phyloP scores from a whole-genome alignment of 2,113 vertebrate genomes.

The Oenanthe melanoleuca region DNA sequence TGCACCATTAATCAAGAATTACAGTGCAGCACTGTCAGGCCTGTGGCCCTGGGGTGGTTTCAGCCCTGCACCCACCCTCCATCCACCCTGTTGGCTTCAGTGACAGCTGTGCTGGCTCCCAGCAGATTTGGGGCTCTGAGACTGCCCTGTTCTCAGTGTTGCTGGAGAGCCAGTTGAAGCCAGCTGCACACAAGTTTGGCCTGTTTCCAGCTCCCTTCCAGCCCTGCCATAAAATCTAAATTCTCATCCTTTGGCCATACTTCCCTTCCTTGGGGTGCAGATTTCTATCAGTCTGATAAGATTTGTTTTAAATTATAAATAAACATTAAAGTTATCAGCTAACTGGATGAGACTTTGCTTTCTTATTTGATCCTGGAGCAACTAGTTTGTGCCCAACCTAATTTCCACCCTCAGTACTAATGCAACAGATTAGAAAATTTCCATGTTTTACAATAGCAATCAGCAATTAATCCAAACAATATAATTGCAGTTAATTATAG shows the following conservation, averaged over 20 bases:
- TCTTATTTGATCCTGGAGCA: not conserved
- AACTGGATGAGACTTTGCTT: not conserved
- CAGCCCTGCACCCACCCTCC: not conserved
- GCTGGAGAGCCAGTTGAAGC: not conserved
- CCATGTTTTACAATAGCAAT: not conserved
- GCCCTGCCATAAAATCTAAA: not conserved
- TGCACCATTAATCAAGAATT: not conserved
- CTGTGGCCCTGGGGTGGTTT: no score
- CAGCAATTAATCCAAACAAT: not conserved
- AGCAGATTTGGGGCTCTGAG: not conserved
- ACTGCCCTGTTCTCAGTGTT: not conserved
- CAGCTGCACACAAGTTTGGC: not conserved
- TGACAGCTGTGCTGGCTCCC: fast-evolving
- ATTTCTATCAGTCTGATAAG: not conserved
- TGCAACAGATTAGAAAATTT: not conserved
- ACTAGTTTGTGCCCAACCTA: not conserved
- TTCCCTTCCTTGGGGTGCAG: not conserved
- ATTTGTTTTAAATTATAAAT: not conserved
- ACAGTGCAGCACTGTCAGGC: not conserved
- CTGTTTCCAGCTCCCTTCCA: not conserved
- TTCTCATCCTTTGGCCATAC: not conserved
- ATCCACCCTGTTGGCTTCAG: not conserved
- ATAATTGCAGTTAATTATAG: not conserved
- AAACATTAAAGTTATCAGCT: not conserved
- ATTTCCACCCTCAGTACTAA: not conserved